A percentile compares a stretch with the other conserved stretches of the same genome.
Evolutionary conservation across 2,888 invertebrate genomes (phyloP).

Genomic region (Lordiphosa fenestrarum): DNA sequence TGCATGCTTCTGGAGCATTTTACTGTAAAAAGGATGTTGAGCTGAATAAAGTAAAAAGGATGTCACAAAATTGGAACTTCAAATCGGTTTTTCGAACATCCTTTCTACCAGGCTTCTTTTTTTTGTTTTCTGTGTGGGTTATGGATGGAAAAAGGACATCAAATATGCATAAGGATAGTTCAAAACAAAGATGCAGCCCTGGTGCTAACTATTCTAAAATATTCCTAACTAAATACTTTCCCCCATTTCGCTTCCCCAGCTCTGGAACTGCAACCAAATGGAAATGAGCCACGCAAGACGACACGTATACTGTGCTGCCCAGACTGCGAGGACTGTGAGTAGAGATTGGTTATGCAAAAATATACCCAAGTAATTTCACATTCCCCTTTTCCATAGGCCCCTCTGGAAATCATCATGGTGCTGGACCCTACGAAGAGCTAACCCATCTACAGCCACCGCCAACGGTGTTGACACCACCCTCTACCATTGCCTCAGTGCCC

Average conservation of each 20-base stretch:
- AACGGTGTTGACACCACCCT: slow-evolving; percentile 49
- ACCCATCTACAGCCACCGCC: slow-evolving; percentile 48
- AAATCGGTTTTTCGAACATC: too few relatives aligned
- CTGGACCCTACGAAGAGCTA: slow-evolving; percentile 40
- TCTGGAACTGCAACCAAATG: slow-evolving; percentile 34
- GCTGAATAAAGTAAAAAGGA: too few relatives aligned
- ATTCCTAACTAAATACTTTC: slow-evolving; percentile 1
- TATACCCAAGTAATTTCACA: not conserved
- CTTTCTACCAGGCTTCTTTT: too few relatives aligned
- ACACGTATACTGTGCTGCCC: slow-evolving; percentile 75
- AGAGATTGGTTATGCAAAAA: not conserved
- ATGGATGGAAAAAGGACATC: too few relatives aligned
- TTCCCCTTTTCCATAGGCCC: slow-evolving; percentile 31
- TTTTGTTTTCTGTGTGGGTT: too few relatives aligned
- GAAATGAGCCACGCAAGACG: slow-evolving; percentile 40
- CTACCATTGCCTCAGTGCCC: slow-evolving; percentile 55
- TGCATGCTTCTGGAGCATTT: too few relatives aligned
- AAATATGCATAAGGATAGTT: too few relatives aligned
- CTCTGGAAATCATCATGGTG: slow-evolving; percentile 37
- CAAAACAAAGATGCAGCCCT: too few relatives aligned
- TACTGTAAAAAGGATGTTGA: too few relatives aligned
- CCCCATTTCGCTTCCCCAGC: slow-evolving; percentile 35
- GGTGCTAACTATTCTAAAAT: not conserved
- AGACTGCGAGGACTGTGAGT: slow-evolving; percentile 76
- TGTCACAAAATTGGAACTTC: too few relatives aligned